Evolutionary conservation across 2,113 vertebrate genomes (phyloP).

Genomic region (Cricetomys ansorgei): DNA sequence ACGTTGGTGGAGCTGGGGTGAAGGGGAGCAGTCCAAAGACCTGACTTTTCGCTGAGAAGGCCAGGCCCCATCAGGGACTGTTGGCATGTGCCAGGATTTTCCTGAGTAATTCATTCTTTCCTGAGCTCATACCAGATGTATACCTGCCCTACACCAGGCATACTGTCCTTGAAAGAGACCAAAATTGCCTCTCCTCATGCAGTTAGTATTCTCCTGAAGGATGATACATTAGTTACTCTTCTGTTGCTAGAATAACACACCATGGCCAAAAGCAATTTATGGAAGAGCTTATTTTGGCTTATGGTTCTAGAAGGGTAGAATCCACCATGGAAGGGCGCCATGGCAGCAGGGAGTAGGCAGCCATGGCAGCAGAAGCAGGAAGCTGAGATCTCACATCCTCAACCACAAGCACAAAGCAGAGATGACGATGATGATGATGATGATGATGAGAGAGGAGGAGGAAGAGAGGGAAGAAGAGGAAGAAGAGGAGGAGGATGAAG

Average conservation of each 20-base stretch:
- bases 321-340: background rate
- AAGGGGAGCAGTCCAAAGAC: background rate
- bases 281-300: background rate
- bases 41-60: accelerated
- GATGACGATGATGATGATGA: too few relatives aligned
- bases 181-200: background rate
- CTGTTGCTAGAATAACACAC: background rate
- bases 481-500: background rate
- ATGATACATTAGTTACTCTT: background rate
- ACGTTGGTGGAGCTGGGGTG: too few relatives aligned
- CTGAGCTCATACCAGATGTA: background rate
- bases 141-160: accelerated
- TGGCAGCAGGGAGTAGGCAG: background rate
- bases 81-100: background rate
- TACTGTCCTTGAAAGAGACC: background rate
- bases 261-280: background rate
- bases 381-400: background rate
- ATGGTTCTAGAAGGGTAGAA: background rate
- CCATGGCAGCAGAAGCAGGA: background rate
- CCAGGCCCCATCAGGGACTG: background rate
- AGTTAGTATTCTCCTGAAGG: background rate
- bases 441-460: too few relatives aligned
- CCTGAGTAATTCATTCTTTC: background rate
- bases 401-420: background rate
- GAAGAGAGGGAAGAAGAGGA: background rate